phyloP scores from a whole-genome alignment of 2,888 invertebrate species.

The Glaucopsyche alexis region DNA sequence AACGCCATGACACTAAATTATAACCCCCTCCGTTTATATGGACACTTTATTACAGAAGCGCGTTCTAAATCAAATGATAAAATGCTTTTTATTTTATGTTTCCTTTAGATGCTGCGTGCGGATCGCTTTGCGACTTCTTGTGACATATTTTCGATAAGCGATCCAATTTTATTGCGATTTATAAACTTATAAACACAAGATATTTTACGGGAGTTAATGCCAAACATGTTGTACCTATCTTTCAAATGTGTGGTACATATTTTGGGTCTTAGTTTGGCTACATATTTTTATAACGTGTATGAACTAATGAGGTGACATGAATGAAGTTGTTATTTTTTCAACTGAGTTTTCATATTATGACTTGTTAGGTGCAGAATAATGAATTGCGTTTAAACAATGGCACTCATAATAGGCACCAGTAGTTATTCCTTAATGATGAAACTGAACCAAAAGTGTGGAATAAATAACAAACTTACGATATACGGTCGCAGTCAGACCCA shows the following conservation, averaged over 20 bases:
- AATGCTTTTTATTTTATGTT: conserved; percentile 76
- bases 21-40: conserved; percentile 75
- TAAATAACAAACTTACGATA: too few species aligned
- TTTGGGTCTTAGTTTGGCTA: neutral
- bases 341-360: neutral
- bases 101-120: conserved; percentile 65
- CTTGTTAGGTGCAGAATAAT: neutral
- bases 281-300: neutral
- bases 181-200: neutral
- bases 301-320: neutral
- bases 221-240: neutral
- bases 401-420: neutral
- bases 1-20: conserved; percentile 70
- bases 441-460: neutral
- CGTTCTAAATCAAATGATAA: conserved; percentile 79
- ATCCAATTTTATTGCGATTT: conserved; percentile 33
- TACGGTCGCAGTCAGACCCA: too few species aligned
- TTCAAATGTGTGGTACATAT: neutral
- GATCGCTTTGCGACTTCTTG: conserved; percentile 57
- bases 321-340: neutral
- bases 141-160: conserved; percentile 48
- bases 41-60: conserved; percentile 77
- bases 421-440: neutral
- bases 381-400: neutral
- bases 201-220: neutral